These are phyloP conservation scores for Caenorhabditis sp. DNA, from an alignment of 2,888 invertebrate genomes.

Conservation along the genomic window DNA sequence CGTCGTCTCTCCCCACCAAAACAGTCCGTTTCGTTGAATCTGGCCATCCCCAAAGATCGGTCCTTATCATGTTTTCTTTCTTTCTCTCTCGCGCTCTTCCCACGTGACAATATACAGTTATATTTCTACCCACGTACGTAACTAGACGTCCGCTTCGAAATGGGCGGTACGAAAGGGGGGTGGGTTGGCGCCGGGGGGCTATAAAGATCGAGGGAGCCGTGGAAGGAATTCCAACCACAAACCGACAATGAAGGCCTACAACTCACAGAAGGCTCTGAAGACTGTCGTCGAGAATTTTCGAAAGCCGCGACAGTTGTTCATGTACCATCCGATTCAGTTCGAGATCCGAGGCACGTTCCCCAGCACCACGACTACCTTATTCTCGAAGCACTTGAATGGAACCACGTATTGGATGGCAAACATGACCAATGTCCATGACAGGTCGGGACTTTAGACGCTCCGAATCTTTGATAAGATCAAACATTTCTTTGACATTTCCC, in stretches of 20 bases:
- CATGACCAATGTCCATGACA: conserved; percentile 37
- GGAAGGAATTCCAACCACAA: not conserved
- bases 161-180: conserved; percentile 35
- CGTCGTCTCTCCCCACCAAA: conserved; percentile 17
- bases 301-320: conserved; percentile 53
- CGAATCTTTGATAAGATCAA: conserved; percentile 32
- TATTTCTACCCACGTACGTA: conserved; percentile 45
- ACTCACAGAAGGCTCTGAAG: conserved; percentile 43
- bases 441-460: conserved; percentile 15
- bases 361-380: conserved; percentile 32
- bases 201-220: conserved; percentile 2
- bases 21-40: conserved; percentile 26
- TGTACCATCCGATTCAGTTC: conserved; percentile 58
- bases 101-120: conserved; percentile 48
- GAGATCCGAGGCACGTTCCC: conserved; percentile 55
- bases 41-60: conserved; percentile 28
- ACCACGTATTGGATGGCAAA: conserved; percentile 56
- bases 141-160: conserved; percentile 34
- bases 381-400: conserved; percentile 49
- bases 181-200: not conserved
- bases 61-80: conserved; percentile 24
- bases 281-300: conserved; percentile 59
- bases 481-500: conserved; percentile 25
- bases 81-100: not conserved
- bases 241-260: conserved; percentile 41